These are phyloP conservation scores for Scylla paramamosain DNA, from an alignment of 1,140 invertebrate genomes.

Conservation along the genomic window DNA sequence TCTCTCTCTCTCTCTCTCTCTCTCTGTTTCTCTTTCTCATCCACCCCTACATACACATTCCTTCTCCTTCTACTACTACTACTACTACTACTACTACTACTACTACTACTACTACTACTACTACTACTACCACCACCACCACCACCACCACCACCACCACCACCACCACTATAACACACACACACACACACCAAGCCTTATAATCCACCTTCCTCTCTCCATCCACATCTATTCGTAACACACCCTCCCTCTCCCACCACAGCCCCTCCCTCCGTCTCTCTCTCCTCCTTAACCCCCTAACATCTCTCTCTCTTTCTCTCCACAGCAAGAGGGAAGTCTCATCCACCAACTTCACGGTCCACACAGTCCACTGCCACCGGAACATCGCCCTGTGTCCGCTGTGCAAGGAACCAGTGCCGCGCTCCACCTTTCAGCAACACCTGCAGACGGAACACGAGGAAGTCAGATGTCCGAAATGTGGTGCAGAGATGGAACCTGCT, in stretches of 20 bases:
- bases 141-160: too few relatives aligned
- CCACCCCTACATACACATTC: neutral
- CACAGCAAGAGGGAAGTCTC: constrained; percentile 81
- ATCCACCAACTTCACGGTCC: constrained; percentile 81
- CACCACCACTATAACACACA: too few relatives aligned
- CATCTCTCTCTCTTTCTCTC: neutral
- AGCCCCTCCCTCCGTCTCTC: neutral
- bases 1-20: constrained; percentile 35
- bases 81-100: neutral
- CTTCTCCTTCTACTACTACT: neutral
- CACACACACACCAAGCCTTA: too few relatives aligned
- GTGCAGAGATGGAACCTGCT: constrained; percentile 79
- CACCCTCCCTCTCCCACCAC: neutral
- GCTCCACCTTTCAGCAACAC: constrained; percentile 80
- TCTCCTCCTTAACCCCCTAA: neutral
- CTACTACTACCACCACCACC: neutral
- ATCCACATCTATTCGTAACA: neutral
- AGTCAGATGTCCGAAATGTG: constrained; percentile 80
- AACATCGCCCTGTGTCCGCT: constrained; percentile 81
- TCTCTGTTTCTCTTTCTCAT: neutral
- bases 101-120: neutral
- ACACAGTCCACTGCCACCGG: constrained; percentile 81
- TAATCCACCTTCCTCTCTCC: too few relatives aligned
- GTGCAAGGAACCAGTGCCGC: constrained; percentile 81
- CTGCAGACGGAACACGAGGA: constrained; percentile 80